phyloP scores from a whole-genome alignment of 1,140 invertebrate species.

The Euura saliciscinereae region DNA sequence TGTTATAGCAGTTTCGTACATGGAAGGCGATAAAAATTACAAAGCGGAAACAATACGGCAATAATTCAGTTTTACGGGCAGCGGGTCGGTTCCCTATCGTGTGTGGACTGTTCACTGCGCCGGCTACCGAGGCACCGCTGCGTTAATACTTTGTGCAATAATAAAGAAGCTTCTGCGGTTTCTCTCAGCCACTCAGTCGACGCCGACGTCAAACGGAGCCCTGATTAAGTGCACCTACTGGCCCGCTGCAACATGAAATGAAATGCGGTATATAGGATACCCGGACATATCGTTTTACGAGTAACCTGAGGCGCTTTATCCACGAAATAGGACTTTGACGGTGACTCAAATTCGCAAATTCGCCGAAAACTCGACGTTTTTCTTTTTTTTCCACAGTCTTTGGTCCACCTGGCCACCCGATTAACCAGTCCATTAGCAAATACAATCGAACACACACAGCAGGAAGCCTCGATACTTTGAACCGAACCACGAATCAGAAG shows the following conservation, averaged over 20 bases:
- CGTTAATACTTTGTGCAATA: neutral
- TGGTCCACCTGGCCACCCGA: too few species aligned
- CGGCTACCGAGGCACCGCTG: neutral
- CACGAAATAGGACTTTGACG: neutral
- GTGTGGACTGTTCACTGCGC: neutral
- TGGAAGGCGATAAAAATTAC: constrained; percentile 9
- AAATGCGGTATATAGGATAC: neutral
- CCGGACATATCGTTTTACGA: neutral
- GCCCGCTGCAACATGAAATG: too few species aligned
- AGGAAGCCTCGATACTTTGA: too few species aligned
- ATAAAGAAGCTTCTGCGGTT: neutral
- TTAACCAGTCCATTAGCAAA: too few species aligned
- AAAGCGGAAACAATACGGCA: constrained; percentile 14
- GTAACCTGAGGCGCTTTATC: neutral
- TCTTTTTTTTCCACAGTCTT: too few species aligned
- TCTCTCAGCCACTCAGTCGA: neutral
- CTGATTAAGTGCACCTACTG: neutral
- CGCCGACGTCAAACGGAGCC: neutral
- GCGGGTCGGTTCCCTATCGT: neutral
- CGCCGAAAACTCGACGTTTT: too few species aligned
- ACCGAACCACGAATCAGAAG: neutral
- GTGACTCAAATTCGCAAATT: too few species aligned
- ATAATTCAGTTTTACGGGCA: constrained; percentile 11
- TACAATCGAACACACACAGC: neutral
- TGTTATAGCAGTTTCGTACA: too few species aligned